A percentile compares a stretch with the other conserved stretches of the same genome.
Evolutionary conservation across 1,140 invertebrate genomes (phyloP).

Genomic region (Plectrocnemia conspersa): DNA sequence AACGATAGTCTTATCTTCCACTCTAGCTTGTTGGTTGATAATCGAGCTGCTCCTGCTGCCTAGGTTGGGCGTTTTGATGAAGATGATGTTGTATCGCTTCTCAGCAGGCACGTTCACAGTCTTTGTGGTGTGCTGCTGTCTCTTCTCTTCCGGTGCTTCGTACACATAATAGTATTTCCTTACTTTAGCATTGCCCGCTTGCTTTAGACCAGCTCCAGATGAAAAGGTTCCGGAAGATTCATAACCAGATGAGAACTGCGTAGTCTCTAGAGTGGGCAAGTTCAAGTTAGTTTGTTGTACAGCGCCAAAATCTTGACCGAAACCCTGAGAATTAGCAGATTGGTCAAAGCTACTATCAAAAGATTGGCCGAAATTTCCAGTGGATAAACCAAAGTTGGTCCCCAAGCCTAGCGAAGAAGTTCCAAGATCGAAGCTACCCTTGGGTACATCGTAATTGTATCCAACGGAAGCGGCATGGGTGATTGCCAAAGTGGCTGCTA

Average conservation of each 20-base stretch:
- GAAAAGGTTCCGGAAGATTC: not conserved
- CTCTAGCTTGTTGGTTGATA: constrained; percentile 31
- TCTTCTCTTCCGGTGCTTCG: constrained; percentile 44
- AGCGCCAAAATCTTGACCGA: not conserved
- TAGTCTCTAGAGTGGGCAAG: no score
- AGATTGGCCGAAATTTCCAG: not conserved
- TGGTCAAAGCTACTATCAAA: not conserved
- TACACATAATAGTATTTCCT: constrained; percentile 47
- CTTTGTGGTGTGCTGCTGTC: no score
- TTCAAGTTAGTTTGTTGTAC: no score
- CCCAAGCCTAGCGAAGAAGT: not conserved
- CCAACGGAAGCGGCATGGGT: not conserved
- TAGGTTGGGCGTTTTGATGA: constrained; percentile 62
- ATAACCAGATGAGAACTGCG: no score
- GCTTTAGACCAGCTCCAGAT: not conserved
- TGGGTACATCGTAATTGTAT: not conserved
- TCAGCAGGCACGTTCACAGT: no score
- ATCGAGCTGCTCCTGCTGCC: constrained; percentile 7
- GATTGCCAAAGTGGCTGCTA: not conserved
- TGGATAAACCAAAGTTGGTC: constrained; percentile 2
- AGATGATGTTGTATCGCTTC: constrained; percentile 75
- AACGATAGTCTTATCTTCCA: constrained; percentile 75
- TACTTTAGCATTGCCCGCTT: constrained; percentile 30
- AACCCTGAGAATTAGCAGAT: not conserved
- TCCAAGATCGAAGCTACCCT: not conserved